Evolutionary conservation across 2,113 vertebrate species (phyloP).

Genomic region (Cochlearius cochlearius): DNA sequence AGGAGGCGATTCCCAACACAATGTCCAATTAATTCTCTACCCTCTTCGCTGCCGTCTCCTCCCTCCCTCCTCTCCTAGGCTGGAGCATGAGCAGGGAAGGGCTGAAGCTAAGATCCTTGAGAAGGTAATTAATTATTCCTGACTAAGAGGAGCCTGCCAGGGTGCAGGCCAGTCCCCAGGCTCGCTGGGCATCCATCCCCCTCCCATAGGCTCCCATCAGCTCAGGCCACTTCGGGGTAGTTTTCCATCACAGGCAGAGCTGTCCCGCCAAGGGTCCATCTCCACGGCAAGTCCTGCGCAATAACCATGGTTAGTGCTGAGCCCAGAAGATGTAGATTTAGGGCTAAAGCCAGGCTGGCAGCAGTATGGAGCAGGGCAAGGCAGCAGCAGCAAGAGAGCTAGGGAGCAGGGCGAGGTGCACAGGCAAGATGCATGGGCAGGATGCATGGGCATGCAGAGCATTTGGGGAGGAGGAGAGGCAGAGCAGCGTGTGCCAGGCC

Average conservation of each 20-base stretch:
- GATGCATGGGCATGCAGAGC: background rate
- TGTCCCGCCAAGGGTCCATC: background rate
- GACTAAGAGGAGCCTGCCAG: slow-evolving; percentile 2
- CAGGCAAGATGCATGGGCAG: background rate
- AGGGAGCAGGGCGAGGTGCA: background rate
- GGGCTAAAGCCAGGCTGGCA: background rate
- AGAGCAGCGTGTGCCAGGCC: background rate
- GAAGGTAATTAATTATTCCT: slow-evolving; percentile 68
- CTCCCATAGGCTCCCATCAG: background rate
- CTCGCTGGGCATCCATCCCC: background rate
- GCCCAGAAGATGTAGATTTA: background rate
- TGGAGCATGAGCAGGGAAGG: slow-evolving; percentile 63
- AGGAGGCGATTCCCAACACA: slow-evolving; percentile 71
- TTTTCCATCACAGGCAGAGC: background rate
- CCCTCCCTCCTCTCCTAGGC: slow-evolving; percentile 50
- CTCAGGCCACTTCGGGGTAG: background rate
- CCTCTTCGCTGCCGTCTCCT: slow-evolving; percentile 53
- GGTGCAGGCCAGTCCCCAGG: background rate
- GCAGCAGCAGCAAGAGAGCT: background rate
- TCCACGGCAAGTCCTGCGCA: background rate
- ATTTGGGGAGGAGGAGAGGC: background rate
- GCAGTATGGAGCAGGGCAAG: background rate
- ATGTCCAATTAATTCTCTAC: slow-evolving; percentile 73
- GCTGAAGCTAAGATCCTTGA: slow-evolving; percentile 57
- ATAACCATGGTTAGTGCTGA: background rate